Evolutionary conservation across 1,140 invertebrate species (phyloP), one percentile per base, ranked within the genome.

Genomic region (Drosophila parabipectinata): DNA sequence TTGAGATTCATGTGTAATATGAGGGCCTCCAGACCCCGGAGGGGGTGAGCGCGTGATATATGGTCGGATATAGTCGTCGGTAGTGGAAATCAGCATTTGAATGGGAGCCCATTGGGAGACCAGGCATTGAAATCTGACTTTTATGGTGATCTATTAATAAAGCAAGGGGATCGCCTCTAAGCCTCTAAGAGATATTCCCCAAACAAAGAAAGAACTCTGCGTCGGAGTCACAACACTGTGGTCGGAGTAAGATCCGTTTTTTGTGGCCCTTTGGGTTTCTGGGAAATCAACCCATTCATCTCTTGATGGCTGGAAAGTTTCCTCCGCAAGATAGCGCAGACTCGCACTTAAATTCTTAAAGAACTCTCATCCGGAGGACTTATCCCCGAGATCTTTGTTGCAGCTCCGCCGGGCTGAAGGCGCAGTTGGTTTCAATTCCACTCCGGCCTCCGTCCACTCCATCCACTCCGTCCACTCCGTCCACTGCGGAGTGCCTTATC

Each of bases 111-210:
- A 79, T 59, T 50, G 39, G 26, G 26, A 28, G 26, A 5, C 26
- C 26, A 28, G 64, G 61, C 77, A 81, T 80, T 77, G 61, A 81
- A 58, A 77, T 68, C 63, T 62, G 81, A 85, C 82, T 74, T 81
- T 85, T 81, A 85, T 87, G 82, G 73, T 85, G 81, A 85, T 85
- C 81, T 85, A 85, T 85, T 87, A 87, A 81, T 63, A 80, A 84
- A 71, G 72, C 59, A 77, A 58, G 67, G 53, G 60, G 54, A 66
- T 66, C 48, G 32, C 15, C 8, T 57, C 34, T 74, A 74, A 56
- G 59, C 52, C 60, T 52, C 51, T 21, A 21, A 21, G 56, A 68
- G 51, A 54, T 64, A 14, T 28, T 55, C 15, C 55, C 39, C 61
- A 21, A 12, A 39, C 39, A 34, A 15, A 28, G 30, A 30, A 34